phyloP scores from a whole-genome alignment of 2,113 vertebrate genomes.

The Gopherus flavomarginatus region DNA sequence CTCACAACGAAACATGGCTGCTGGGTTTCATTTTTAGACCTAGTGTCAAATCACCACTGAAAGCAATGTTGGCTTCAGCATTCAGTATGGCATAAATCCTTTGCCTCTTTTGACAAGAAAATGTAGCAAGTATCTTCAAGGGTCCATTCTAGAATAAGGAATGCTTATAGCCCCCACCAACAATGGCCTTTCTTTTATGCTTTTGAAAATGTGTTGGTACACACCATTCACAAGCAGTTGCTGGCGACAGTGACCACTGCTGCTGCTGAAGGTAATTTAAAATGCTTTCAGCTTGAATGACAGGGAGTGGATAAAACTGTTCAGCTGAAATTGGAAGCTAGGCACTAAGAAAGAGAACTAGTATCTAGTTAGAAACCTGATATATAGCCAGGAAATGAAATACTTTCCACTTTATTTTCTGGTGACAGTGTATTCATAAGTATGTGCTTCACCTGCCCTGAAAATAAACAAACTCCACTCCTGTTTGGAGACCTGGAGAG shows the following conservation, averaged over 20 bases:
- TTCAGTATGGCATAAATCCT: background rate
- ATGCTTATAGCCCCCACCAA: background rate
- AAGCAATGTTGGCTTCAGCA: background rate
- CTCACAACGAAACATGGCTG: background rate
- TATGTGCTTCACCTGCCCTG: background rate
- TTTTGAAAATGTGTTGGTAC: background rate
- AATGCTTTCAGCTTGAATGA: background rate
- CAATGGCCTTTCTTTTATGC: background rate
- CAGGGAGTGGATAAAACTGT: background rate
- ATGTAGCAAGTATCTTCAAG: background rate
- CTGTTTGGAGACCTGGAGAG: background rate
- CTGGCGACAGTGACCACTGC: background rate
- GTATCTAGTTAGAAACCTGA: background rate
- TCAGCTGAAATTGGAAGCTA: constrained; percentile 14
- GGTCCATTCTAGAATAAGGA: background rate
- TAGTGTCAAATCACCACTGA: accelerated
- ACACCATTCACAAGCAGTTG: background rate
- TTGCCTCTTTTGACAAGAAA: background rate
- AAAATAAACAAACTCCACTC: accelerated
- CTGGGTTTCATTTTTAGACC: background rate
- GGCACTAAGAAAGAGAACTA: background rate
- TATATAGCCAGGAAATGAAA: constrained; percentile 1
- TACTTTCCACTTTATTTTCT: background rate
- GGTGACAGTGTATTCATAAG: background rate
- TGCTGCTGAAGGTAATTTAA: background rate